Evolutionary conservation across 92 coral and sea anemone species (phyloP).

Genomic region (Porites cylindrica): DNA sequence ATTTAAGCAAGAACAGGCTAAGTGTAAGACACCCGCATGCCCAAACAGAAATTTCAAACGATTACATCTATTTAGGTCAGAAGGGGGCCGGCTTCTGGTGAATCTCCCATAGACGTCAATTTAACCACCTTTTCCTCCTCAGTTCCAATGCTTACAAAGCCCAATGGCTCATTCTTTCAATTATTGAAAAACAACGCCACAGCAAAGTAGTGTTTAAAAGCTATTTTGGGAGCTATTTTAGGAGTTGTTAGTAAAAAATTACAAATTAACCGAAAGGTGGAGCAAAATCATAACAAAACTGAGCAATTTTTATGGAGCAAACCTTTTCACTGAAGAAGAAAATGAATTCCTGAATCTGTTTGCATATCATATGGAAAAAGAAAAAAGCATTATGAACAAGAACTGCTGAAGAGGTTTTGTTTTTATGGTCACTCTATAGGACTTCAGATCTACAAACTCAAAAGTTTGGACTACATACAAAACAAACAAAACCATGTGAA

Average conservation of each 20-base stretch:
- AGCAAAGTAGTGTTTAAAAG: no score
- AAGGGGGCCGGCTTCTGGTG: slow-evolving; percentile 21
- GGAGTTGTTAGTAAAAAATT: no score
- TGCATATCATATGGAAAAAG: no score
- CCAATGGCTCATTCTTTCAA: no score
- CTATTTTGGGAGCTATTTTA: no score
- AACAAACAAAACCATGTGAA: background rate
- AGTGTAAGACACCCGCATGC: slow-evolving; percentile 19
- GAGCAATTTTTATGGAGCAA: no score
- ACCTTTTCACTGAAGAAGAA: no score
- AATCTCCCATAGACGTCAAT: slow-evolving; percentile 16
- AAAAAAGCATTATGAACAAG: background rate
- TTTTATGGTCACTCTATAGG: background rate
- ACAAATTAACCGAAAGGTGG: no score
- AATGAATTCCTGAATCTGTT: no score
- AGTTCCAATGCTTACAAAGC: no score
- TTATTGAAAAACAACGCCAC: background rate
- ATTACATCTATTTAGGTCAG: slow-evolving; percentile 17
- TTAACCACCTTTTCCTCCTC: background rate
- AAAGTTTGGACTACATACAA: background rate
- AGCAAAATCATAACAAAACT: no score
- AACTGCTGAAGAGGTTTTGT: background rate
- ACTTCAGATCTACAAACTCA: no score
- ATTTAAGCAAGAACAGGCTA: slow-evolving; percentile 3
- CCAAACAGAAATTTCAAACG: slow-evolving; percentile 19